These are phyloP conservation scores for Xenus cinereus DNA, from an alignment of 2,113 vertebrate species.

Conservation along the genomic window DNA sequence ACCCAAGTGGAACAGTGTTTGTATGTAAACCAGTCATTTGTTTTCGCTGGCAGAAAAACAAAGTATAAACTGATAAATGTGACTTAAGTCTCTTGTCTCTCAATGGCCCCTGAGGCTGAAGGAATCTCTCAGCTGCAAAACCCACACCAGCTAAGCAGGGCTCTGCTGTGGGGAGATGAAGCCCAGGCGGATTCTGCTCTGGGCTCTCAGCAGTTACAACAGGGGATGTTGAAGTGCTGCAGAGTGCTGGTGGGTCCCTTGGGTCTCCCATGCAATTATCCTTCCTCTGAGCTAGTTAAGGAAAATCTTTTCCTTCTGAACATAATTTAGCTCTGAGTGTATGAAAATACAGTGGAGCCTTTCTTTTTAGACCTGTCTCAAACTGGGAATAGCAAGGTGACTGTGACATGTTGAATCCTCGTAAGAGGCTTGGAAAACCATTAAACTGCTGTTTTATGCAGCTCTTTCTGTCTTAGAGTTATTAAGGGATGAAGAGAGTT, in stretches of 20 bases:
- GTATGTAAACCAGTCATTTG: not conserved
- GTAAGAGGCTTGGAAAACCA: not conserved
- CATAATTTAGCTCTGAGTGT: not conserved
- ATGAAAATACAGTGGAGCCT: not conserved
- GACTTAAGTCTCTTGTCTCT: not conserved
- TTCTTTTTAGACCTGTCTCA: not conserved
- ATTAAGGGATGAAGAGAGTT: not conserved
- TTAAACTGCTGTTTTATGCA: not conserved
- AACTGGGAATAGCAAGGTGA: not conserved
- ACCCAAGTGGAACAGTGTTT: not conserved
- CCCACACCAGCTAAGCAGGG: not conserved
- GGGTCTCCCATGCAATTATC: not conserved
- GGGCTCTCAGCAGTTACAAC: not conserved
- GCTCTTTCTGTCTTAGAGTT: not conserved
- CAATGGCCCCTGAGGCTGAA: not conserved
- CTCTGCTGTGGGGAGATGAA: not conserved
- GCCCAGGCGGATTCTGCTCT: rapidly evolving
- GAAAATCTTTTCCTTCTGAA: not conserved
- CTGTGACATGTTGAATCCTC: not conserved
- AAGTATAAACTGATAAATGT: not conserved
- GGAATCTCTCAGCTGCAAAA: not conserved
- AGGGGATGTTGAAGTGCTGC: not conserved
- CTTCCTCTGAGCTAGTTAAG: not conserved
- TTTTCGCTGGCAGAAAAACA: not conserved
- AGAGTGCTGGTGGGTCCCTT: not conserved